Base-by-base conservation (phyloP, 2,797 vertebrate genomes). In the Apogon talboti region DNA sequence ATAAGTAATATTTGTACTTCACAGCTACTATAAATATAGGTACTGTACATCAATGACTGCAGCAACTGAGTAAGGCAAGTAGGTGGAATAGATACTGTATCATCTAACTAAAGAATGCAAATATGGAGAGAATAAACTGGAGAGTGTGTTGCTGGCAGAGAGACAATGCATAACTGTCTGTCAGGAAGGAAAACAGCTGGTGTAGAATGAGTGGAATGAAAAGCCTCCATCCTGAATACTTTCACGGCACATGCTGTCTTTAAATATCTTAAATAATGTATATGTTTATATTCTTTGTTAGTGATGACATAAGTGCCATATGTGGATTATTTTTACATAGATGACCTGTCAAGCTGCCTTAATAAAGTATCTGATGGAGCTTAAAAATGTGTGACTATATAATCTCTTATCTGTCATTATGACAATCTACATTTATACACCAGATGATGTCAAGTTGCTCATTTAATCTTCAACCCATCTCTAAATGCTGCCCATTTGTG, bases 191-290 rank as follows among this genome's bases (percentile, higher is more conserved):
- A 47, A 66, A 71, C 63, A 56, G 55, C 63, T 76, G 53, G 44
- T 73, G 60, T 6, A 66, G 67, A 54, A 46, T 46, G 37, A 71
- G 21, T 59, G 67, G 57, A 80, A 73, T 70, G 70, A 67, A 38
- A 66, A 38, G 56, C 49, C 44, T 60, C 35, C 65, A 35, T 37
- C 11, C 46, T 50, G 54, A 53, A 72, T 72, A 58, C 59, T 58
- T 65, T 5, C 14, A 52, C 1, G 1, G 63, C 69, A 74, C 19
- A 73, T 33, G 44, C 63, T 11, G 35, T 54, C 50, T 28, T 54
- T 55, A 56, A 43, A 60, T 54, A 55, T 48, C 33, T 35, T 35
- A 35, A 35, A 35, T 35, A 35, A 46, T 15, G 15, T 1, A 8
- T 13, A 1, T 35, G 38, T 59, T 19, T 19, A 42, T 46, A 35